These are phyloP conservation scores for Meloidogyne exigua DNA, from an alignment of 1,140 invertebrate genomes.

Conservation along the genomic window DNA sequence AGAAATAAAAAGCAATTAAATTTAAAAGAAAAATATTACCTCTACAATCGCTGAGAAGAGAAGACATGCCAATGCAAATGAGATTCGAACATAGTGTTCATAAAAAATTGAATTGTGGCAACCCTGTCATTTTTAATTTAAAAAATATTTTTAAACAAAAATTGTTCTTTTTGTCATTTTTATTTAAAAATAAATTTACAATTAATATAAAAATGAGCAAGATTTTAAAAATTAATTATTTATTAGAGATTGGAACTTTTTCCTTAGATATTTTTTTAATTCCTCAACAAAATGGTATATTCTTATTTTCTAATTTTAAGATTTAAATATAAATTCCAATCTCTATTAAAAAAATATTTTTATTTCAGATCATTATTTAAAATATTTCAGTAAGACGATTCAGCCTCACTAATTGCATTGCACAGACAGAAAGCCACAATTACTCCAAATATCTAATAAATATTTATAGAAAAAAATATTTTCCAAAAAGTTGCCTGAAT, in stretches of 20 bases:
- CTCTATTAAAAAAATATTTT: constrained; percentile 5
- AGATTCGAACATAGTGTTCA: constrained; percentile 46
- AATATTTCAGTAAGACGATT: constrained; percentile 40
- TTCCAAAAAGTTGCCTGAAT: constrained; percentile 47
- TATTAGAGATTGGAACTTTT: background rate
- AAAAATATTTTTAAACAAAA: background rate
- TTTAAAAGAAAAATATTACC: too few relatives aligned
- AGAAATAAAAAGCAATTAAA: too few relatives aligned
- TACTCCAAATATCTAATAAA: constrained; percentile 57
- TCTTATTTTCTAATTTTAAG: too few relatives aligned
- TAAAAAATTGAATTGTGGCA: constrained; percentile 48
- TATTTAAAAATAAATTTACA: too few relatives aligned
- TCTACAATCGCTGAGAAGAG: constrained; percentile 35
- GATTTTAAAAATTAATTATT: constrained; percentile 28
- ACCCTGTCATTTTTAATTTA: constrained; percentile 30
- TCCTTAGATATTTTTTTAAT: background rate
- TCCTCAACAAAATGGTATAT: too few relatives aligned
- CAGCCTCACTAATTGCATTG: constrained; percentile 56
- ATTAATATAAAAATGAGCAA: background rate
- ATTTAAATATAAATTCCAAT: background rate
- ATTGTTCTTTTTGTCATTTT: background rate
- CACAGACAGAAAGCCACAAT: constrained; percentile 62
- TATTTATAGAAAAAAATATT: background rate
- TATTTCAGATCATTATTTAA: background rate
- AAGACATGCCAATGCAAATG: constrained; percentile 37